Conservation (phyloP, 2,113 vertebrate genomes). For the Sinocyclocheilus maitianheensis region DNA sequence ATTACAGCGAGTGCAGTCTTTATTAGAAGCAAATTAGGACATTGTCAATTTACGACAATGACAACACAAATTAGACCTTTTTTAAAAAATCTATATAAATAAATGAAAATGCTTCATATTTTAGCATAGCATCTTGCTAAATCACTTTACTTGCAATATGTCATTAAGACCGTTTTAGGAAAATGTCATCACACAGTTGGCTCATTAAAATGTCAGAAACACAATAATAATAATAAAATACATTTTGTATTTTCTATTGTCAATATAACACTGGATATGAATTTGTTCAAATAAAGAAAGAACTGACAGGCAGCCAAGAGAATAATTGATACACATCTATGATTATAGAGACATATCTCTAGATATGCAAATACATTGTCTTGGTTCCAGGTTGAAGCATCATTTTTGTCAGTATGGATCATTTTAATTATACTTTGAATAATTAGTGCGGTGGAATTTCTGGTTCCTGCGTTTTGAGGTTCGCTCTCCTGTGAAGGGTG, state of each 20-base stretch:
- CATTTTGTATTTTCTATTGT: background rate
- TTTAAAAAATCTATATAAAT: background rate
- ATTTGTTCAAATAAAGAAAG: background rate
- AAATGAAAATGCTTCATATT: background rate
- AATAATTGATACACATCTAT: background rate
- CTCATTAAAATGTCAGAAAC: background rate
- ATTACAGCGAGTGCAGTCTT: background rate
- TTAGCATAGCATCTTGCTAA: background rate
- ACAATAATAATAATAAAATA: background rate
- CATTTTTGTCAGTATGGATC: slow-evolving; percentile 2
- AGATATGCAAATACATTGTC: background rate
- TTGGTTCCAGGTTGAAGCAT: slow-evolving; percentile 3
- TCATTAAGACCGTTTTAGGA: background rate
- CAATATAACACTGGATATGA: background rate
- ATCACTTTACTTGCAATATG: background rate
- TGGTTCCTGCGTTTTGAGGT: slow-evolving; percentile 68
- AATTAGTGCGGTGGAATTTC: slow-evolving; percentile 62
- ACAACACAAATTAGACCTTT: background rate
- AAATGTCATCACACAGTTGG: background rate
- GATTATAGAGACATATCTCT: background rate
- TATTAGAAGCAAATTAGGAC: background rate
- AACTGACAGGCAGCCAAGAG: background rate
- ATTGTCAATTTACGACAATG: background rate
- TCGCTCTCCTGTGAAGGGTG: slow-evolving; percentile 66
- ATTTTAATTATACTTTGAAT: slow-evolving; percentile 11